Evolutionary conservation across 1,140 invertebrate genomes (phyloP).

Genomic region (Drosophila arawakana): DNA sequence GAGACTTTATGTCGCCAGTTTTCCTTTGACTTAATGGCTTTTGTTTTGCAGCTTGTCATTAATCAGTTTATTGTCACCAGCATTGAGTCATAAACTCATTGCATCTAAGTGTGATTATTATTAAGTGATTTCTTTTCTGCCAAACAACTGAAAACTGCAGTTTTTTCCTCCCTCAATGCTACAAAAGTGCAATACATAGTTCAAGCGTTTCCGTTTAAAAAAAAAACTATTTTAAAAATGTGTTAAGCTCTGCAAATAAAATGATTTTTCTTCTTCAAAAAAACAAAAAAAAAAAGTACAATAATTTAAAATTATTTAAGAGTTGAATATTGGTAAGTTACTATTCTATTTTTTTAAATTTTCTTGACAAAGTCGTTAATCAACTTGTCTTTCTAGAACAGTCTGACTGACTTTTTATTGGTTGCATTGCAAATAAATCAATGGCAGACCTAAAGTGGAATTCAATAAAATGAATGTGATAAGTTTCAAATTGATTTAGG

Average conservation of each 20-base stretch:
- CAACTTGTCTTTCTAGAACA: slow-evolving; percentile 16
- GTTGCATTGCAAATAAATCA: slow-evolving; percentile 46
- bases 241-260: slow-evolving; percentile 10
- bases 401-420: slow-evolving; percentile 24
- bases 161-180: not conserved
- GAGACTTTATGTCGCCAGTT: not conserved
- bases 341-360: not conserved
- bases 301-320: not conserved
- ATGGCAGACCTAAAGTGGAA: slow-evolving; percentile 3
- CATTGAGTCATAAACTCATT: no score
- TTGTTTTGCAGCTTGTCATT: not conserved
- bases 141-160: no score
- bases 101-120: no score
- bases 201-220: not conserved
- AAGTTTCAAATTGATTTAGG: slow-evolving; percentile 41
- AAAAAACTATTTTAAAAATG: not conserved
- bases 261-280: not conserved
- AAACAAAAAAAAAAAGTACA: no score
- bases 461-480: slow-evolving; percentile 17
- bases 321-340: not conserved
- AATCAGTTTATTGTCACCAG: no score
- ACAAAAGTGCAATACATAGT: not conserved
- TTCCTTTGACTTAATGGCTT: not conserved
- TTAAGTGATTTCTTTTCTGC: no score
- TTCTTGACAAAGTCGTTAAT: slow-evolving; percentile 22